phyloP scores from a whole-genome alignment of 2,888 invertebrate species.

The Spicauda simplicius region DNA sequence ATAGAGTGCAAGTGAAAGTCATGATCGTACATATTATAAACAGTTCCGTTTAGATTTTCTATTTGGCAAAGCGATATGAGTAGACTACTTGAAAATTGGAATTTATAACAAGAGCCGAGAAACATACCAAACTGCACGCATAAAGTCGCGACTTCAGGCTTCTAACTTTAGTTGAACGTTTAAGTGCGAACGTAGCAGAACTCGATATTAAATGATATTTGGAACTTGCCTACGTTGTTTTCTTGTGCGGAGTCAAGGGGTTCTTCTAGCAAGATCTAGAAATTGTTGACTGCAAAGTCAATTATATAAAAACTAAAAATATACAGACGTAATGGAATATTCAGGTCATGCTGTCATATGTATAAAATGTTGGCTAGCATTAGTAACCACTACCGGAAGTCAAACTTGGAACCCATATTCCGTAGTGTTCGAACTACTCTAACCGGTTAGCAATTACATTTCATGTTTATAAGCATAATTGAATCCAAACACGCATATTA shows the following conservation, averaged over 20 bases:
- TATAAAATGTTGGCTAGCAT: slow-evolving; percentile 23
- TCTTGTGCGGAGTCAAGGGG: too few species aligned
- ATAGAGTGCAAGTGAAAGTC: slow-evolving; percentile 82
- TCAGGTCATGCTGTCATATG: background rate
- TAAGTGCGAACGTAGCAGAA: too few species aligned
- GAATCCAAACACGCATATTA: slow-evolving; percentile 15
- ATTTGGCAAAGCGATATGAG: slow-evolving; percentile 21
- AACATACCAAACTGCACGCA: background rate
- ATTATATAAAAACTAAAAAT: too few species aligned
- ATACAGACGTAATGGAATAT: too few species aligned
- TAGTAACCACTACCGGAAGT: slow-evolving; percentile 22
- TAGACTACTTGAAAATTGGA: background rate
- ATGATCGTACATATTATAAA: slow-evolving; percentile 70
- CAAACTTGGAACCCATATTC: slow-evolving; percentile 10
- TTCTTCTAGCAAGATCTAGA: too few species aligned
- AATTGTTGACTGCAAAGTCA: too few species aligned
- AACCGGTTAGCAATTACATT: slow-evolving; percentile 22
- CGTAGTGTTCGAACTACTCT: slow-evolving; percentile 11
- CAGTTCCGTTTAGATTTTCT: slow-evolving; percentile 74
- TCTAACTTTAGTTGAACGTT: too few species aligned
- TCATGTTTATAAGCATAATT: slow-evolving; percentile 22
- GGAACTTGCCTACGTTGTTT: too few species aligned
- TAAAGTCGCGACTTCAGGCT: too few species aligned
- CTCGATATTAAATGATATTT: too few species aligned
- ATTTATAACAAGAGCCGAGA: background rate